phyloP scores from a whole-genome alignment of 2,888 invertebrate species.

The Eupithecia pulchellata region DNA sequence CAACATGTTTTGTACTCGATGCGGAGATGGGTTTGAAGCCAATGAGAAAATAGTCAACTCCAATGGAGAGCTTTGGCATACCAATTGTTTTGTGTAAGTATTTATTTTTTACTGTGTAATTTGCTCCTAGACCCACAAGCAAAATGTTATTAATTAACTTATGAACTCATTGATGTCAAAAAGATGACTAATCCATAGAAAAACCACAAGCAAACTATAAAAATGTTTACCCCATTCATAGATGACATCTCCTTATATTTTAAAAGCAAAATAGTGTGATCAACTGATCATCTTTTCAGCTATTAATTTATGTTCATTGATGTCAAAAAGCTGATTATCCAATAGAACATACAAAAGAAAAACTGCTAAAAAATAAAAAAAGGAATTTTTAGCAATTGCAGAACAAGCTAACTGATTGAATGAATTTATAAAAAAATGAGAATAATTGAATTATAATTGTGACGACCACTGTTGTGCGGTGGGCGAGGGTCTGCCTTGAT shows the following conservation, averaged over 20 bases:
- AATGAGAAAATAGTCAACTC: slow-evolving; percentile 99
- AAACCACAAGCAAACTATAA: too few relatives aligned
- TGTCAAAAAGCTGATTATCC: neutral
- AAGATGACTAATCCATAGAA: too few relatives aligned
- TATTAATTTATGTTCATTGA: neutral
- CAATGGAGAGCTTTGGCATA: slow-evolving; percentile 99
- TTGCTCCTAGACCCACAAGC: neutral
- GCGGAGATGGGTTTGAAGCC: slow-evolving; percentile 97
- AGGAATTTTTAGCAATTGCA: neutral
- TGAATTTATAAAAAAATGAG: too few relatives aligned
- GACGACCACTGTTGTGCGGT: too few relatives aligned
- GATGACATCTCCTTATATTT: too few relatives aligned
- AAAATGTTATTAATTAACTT: neutral
- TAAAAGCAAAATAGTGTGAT: neutral
- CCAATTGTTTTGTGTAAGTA: slow-evolving; percentile 98
- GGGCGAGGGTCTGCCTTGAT: too few relatives aligned
- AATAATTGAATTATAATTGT: too few relatives aligned
- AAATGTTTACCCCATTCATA: too few relatives aligned
- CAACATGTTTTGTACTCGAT: slow-evolving; percentile 97
- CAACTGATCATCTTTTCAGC: neutral
- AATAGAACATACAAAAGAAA: neutral
- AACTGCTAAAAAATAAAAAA: too few relatives aligned
- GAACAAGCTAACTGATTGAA: neutral
- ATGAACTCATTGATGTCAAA: neutral
- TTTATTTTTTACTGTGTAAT: neutral